Evolutionary conservation across 2,113 vertebrate species (phyloP), one percentile per base, ranked within the genome.

Genomic region (Parus major): DNA sequence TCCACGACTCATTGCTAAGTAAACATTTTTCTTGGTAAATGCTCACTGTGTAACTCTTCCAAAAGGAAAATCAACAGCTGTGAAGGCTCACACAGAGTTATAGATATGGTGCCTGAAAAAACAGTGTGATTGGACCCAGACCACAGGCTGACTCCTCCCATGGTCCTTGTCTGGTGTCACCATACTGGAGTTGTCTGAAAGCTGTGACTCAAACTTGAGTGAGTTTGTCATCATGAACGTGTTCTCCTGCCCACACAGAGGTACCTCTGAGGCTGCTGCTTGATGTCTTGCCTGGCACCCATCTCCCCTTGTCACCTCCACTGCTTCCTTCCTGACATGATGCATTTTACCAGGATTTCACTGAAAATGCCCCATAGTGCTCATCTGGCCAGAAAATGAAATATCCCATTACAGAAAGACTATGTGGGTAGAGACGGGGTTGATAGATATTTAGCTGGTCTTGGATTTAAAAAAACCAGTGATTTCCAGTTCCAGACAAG

Each of bases 381-480:
- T 80, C 36, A 12, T 11, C 31, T 66, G 11, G 5, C 13, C 72
- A 68, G 55, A 56, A 92, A 72, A 71, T 33, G 2, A 33, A 79
- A 65, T 57, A 47, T 25, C 14, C 3, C 27, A 35, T 11, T 25
- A 39, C 10, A 82, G n/a, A 79, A 86, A 36, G 9, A 7, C 17
- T 31, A 7, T 31, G 11, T 19, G 28, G 12, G 4, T 59, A 57
- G 24, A 70, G 19, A 53, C 1, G 6, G 21, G 8, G 10, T 66
- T 70, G 91, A 29, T 23, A 53, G 21, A 35, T 35, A 4, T 2
- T 49, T 91, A 31, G 24, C 10, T 46, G 8, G 28, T 21, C 10
- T 77, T 60, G 36, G 3, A 36, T 57, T 66, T 1, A 4, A 57
- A 73, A 73, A 77, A 44, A 0, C 0, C 15, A 39, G 3, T 0